Percentiles rank a stretch among this genome's conserved stretches.
Evolutionary conservation across 2,888 invertebrate genomes (phyloP).

Genomic region (Branchipolynoe longqiensis): DNA sequence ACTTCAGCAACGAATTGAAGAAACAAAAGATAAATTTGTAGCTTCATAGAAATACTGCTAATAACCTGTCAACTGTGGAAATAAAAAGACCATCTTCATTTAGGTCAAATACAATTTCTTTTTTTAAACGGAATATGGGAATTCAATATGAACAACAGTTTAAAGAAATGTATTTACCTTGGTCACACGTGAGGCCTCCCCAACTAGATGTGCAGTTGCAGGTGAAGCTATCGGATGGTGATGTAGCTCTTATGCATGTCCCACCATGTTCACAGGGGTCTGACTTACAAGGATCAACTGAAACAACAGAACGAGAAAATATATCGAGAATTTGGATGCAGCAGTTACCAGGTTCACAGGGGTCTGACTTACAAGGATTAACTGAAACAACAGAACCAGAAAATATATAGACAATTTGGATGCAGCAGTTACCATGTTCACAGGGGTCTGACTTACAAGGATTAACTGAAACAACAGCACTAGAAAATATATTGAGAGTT

Average conservation of each 20-base stretch:
- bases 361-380: constrained; percentile 5
- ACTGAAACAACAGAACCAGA: background rate
- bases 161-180: too few species aligned
- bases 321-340: background rate
- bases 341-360: background rate
- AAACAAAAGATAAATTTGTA: too few species aligned
- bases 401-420: background rate
- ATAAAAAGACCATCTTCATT: too few species aligned
- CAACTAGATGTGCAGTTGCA: background rate
- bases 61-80: too few species aligned
- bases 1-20: too few species aligned
- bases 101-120: too few species aligned
- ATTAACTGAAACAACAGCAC: background rate
- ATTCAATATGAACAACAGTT: too few species aligned
- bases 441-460: constrained; percentile 14
- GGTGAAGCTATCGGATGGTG: background rate
- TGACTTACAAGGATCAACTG: constrained; percentile 29
- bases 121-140: too few species aligned
- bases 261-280: constrained; percentile 26
- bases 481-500: background rate
- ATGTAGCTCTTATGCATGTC: background rate
- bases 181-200: constrained; percentile 1
- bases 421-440: background rate
- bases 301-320: background rate
- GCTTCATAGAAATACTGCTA: too few species aligned